A percentile compares a stretch with the other conserved stretches of the same genome.
phyloP scores from a whole-genome alignment of 1,140 invertebrate genomes.

The Diabrotica undecimpunctata region DNA sequence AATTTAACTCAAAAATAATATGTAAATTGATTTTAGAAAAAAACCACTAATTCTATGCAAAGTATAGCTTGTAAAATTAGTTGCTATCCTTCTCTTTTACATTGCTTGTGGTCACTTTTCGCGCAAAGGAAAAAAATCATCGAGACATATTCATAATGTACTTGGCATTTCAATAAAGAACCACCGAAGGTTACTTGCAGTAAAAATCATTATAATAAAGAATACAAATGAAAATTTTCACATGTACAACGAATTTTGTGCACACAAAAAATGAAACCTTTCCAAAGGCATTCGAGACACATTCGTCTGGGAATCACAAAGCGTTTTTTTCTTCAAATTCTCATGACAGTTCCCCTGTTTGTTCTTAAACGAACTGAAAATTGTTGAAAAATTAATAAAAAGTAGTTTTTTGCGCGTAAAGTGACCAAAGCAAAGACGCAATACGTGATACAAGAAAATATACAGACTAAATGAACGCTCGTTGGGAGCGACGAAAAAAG shows the following conservation, averaged over 20 bases:
- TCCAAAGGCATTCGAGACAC: too few relatives aligned
- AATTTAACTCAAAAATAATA: conserved; percentile 13
- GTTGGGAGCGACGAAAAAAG: background rate
- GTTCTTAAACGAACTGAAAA: background rate
- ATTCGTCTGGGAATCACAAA: too few relatives aligned
- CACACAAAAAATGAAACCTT: too few relatives aligned
- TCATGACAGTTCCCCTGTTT: background rate
- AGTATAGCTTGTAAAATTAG: conserved; percentile 72
- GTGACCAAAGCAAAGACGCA: background rate
- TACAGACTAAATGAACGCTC: background rate
- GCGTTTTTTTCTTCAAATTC: too few relatives aligned
- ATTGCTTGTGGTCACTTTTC: conserved; percentile 17
- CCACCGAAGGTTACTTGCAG: too few relatives aligned
- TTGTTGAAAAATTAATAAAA: background rate
- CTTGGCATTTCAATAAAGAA: too few relatives aligned
- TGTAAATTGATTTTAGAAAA: conserved; percentile 55
- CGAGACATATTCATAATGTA: too few relatives aligned
- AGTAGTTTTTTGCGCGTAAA: background rate
- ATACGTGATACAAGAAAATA: background rate
- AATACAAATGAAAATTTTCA: too few relatives aligned
- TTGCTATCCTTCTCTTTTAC: conserved; percentile 36
- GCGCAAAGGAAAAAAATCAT: background rate
- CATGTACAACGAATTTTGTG: too few relatives aligned
- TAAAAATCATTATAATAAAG: too few relatives aligned
- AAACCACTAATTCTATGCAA: conserved; percentile 86